Conservation (phyloP, 2,113 vertebrate genomes). For the Pluvialis apricaria region DNA sequence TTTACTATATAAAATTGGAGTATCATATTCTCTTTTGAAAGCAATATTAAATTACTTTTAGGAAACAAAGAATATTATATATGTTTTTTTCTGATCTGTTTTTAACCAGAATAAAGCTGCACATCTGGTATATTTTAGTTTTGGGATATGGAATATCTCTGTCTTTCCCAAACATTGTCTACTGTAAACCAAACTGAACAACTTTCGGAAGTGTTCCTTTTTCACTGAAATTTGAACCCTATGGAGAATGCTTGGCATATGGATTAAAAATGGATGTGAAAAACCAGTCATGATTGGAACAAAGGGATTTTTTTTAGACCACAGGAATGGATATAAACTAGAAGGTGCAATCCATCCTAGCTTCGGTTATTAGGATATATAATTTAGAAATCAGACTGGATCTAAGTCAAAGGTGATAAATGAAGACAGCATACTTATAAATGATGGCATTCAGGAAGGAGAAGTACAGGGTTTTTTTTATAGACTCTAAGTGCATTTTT, state of each 20-base stretch:
- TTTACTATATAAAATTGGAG: conserved; percentile 64
- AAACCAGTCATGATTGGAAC: conserved; percentile 29
- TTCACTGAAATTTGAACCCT: conserved; percentile 63
- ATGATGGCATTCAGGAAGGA: background rate
- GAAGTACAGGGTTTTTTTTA: background rate
- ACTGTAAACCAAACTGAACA: conserved; percentile 73
- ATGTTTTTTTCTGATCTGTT: conserved; percentile 59
- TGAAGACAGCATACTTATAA: conserved; percentile 2
- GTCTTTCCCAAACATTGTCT: conserved; percentile 68
- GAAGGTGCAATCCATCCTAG: conserved; percentile 25
- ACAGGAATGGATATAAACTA: conserved; percentile 34
- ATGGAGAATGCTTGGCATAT: conserved; percentile 48
- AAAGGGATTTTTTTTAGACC: conserved; percentile 34
- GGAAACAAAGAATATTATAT: conserved; percentile 68
- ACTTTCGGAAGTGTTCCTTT: conserved; percentile 74
- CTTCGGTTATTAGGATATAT: conserved; percentile 33
- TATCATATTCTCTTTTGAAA: conserved; percentile 70
- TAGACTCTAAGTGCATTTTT: conserved; percentile 7
- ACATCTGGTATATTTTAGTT: conserved; percentile 80
- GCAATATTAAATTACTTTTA: conserved; percentile 76
- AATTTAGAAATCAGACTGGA: conserved; percentile 38
- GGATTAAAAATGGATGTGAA: conserved; percentile 56
- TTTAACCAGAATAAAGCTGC: conserved; percentile 68
- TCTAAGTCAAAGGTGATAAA: conserved; percentile 38
- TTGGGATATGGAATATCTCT: conserved; percentile 71